phyloP scores from a whole-genome alignment of 2,797 vertebrate genomes.

The Diplodus puntazzo region DNA sequence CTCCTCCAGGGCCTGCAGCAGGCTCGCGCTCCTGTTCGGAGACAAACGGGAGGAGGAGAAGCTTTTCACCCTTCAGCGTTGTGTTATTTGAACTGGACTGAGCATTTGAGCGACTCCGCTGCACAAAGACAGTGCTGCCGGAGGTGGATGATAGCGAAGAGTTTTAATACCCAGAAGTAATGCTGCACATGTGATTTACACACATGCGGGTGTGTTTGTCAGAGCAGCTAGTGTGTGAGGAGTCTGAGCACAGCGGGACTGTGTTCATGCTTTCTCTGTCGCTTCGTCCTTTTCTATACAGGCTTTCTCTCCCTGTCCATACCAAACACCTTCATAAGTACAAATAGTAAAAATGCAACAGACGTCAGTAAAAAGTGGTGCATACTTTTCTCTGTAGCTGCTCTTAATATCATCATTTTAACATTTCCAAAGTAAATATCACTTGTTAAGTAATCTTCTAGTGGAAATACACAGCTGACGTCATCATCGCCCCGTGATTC shows the following conservation, averaged over 20 bases:
- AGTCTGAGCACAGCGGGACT: background rate
- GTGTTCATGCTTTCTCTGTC: background rate
- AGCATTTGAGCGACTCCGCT: background rate
- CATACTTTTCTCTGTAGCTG: too few relatives aligned
- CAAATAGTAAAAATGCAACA: background rate
- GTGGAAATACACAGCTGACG: background rate
- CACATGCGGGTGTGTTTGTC: constrained; percentile 25
- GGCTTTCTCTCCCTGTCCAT: too few relatives aligned
- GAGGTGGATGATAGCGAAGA: background rate
- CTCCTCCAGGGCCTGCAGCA: constrained; percentile 91
- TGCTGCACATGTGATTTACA: constrained; percentile 45
- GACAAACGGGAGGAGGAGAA: background rate
- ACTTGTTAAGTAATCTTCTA: background rate
- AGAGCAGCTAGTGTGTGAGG: constrained; percentile 2
- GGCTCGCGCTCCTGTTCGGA: constrained; percentile 87
- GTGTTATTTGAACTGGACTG: background rate
- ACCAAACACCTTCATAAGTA: background rate
- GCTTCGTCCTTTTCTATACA: background rate
- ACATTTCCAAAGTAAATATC: background rate
- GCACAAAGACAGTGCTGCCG: constrained; percentile 1
- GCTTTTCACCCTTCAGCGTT: background rate
- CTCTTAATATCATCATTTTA: background rate
- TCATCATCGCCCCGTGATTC: background rate
- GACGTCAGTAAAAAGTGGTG: too few relatives aligned
- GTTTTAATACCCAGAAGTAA: constrained; percentile 37